Conservation (phyloP, 2,888 invertebrate species). For the Mactromeris polynyma region DNA sequence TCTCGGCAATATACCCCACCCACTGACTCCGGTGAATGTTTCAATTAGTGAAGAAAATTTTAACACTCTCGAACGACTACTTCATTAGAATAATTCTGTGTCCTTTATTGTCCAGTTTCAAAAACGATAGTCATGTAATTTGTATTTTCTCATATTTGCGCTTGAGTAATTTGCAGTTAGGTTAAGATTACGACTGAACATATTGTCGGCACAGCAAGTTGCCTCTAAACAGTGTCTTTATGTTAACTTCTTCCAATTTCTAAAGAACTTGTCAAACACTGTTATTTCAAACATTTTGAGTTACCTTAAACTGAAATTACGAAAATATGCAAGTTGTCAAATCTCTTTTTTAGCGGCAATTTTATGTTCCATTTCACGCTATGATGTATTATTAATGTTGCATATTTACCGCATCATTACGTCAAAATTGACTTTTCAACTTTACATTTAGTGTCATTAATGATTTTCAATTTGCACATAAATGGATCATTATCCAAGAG, state of each 20-base stretch:
- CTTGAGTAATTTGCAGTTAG: slow-evolving; percentile 48
- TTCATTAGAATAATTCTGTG: slow-evolving; percentile 16
- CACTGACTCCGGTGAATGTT: slow-evolving; percentile 38
- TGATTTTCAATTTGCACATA: too few species aligned
- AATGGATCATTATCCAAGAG: too few species aligned
- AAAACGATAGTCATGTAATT: slow-evolving; percentile 35
- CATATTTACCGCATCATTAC: not conserved
- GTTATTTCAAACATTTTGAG: not conserved
- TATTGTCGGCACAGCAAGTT: slow-evolving; percentile 27
- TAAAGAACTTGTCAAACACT: not conserved
- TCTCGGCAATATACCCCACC: slow-evolving; percentile 42
- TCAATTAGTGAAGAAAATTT: slow-evolving; percentile 46
- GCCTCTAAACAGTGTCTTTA: slow-evolving; percentile 13
- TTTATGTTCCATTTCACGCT: not conserved
- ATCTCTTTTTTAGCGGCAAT: not conserved
- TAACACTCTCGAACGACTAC: slow-evolving; percentile 44
- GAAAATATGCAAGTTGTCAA: not conserved
- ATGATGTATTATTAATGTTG: not conserved
- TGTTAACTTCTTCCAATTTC: slow-evolving; percentile 12
- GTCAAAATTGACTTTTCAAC: not conserved
- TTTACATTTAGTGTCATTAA: too few species aligned
- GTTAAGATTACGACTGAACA: slow-evolving; percentile 36
- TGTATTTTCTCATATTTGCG: slow-evolving; percentile 42
- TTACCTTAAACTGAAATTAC: not conserved
- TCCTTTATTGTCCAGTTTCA: slow-evolving; percentile 20